phyloP scores from a whole-genome alignment of 2,113 vertebrate species.

The Apus apus region DNA sequence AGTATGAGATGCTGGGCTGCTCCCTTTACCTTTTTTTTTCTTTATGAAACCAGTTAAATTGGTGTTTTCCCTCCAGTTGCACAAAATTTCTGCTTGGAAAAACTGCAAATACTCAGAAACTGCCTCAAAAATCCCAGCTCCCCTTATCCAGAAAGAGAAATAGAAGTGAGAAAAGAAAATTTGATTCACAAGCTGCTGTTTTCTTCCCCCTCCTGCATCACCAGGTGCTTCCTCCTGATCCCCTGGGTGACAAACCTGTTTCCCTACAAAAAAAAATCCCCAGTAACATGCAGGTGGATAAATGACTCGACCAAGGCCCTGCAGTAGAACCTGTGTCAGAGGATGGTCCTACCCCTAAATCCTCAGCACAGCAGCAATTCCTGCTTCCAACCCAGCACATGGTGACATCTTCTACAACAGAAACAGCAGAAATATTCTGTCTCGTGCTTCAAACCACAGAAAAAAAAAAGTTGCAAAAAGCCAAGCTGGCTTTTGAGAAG shows the following conservation, averaged over 20 bases:
- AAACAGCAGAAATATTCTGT: fast-evolving
- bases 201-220: background rate
- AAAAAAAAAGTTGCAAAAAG: background rate
- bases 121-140: background rate
- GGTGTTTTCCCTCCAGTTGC: background rate
- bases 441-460: too few species aligned
- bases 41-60: fast-evolving
- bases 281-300: fast-evolving
- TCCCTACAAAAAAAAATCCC: background rate
- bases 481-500: background rate
- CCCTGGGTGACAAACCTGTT: background rate
- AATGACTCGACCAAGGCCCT: background rate
- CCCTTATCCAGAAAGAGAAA: background rate
- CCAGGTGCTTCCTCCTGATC: background rate
- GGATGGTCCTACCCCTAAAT: fast-evolving
- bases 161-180: fast-evolving
- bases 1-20: fast-evolving
- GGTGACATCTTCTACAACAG: fast-evolving
- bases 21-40: background rate
- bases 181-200: background rate
- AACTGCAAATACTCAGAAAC: fast-evolving
- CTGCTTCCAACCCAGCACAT: fast-evolving
- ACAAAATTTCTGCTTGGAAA: background rate
- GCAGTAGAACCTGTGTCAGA: fast-evolving
- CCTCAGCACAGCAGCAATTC: fast-evolving